Evolutionary conservation across 2,888 invertebrate genomes (phyloP).

Genomic region (Volucella zonaria): DNA sequence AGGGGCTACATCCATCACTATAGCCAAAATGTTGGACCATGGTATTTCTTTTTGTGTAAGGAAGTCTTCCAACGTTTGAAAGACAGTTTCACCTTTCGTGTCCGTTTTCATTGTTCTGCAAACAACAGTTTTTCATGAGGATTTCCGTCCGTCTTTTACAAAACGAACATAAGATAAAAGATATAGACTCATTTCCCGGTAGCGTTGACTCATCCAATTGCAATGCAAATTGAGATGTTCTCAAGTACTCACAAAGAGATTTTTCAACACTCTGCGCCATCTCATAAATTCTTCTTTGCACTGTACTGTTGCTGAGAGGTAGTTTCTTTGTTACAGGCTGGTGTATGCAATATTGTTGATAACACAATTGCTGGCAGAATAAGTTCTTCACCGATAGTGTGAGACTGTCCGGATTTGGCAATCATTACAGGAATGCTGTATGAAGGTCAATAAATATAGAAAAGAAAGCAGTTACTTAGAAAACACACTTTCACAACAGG

Average conservation of each 20-base stretch:
- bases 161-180: background rate
- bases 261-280: no score
- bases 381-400: slow-evolving; percentile 17
- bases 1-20: no score
- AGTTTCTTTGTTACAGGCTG: slow-evolving; percentile 12
- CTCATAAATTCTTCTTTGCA: no score
- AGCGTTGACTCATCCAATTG: slow-evolving; percentile 21
- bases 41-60: no score
- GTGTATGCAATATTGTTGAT: slow-evolving; percentile 8
- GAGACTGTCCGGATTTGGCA: slow-evolving; percentile 5
- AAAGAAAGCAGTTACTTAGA: no score
- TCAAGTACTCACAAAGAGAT: background rate
- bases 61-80: no score
- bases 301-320: no score
- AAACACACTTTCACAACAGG: no score
- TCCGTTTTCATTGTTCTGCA: no score
- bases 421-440: slow-evolving; percentile 13
- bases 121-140: slow-evolving; percentile 15
- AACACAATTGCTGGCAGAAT: slow-evolving; percentile 13
- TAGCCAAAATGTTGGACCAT: no score
- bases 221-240: background rate
- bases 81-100: no score
- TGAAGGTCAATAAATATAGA: slow-evolving; percentile 9
- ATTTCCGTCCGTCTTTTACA: slow-evolving; percentile 16
- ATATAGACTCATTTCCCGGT: no score